phyloP scores from a whole-genome alignment of 2,797 vertebrate species.

The Sciaenops ocellatus region DNA sequence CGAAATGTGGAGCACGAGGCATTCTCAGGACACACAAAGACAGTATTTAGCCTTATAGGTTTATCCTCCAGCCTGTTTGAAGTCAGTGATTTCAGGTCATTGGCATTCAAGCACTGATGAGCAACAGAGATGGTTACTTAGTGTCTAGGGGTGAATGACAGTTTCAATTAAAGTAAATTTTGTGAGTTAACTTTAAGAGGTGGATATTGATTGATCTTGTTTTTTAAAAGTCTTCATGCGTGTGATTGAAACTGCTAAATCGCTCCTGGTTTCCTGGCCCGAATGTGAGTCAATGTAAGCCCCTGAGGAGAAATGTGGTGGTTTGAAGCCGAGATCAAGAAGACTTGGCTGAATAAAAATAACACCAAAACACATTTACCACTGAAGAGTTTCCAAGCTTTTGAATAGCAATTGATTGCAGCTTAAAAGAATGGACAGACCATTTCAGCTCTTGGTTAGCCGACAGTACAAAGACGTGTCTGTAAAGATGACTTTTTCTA shows the following conservation, averaged over 20 bases:
- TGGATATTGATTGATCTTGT: conserved; percentile 75
- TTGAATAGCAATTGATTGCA: conserved; percentile 66
- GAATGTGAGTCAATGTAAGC: conserved; percentile 62
- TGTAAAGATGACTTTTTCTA: conserved; percentile 45
- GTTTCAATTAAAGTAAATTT: conserved; percentile 73
- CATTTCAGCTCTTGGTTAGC: conserved; percentile 52
- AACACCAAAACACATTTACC: conserved; percentile 67
- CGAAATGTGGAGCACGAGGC: conserved; percentile 64
- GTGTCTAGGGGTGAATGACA: conserved; percentile 59
- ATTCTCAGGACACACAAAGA: conserved; percentile 67
- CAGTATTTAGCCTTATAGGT: conserved; percentile 67
- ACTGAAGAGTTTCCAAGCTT: conserved; percentile 65
- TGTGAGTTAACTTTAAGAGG: conserved; percentile 72
- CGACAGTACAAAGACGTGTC: conserved; percentile 59
- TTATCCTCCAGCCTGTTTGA: conserved; percentile 71
- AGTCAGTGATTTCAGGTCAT: conserved; percentile 71
- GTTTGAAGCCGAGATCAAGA: conserved; percentile 77
- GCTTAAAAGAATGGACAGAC: conserved; percentile 67
- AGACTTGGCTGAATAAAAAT: conserved; percentile 69
- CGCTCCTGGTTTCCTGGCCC: conserved; percentile 70
- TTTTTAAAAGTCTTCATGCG: conserved; percentile 66
- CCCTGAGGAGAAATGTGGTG: conserved; percentile 64
- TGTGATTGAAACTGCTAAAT: conserved; percentile 75
- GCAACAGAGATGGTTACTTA: conserved; percentile 64
- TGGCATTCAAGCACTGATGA: conserved; percentile 73